These are phyloP conservation scores for Oncorhynchus tshawytscha DNA, from an alignment of 2,113 vertebrate species.

Conservation along the genomic window DNA sequence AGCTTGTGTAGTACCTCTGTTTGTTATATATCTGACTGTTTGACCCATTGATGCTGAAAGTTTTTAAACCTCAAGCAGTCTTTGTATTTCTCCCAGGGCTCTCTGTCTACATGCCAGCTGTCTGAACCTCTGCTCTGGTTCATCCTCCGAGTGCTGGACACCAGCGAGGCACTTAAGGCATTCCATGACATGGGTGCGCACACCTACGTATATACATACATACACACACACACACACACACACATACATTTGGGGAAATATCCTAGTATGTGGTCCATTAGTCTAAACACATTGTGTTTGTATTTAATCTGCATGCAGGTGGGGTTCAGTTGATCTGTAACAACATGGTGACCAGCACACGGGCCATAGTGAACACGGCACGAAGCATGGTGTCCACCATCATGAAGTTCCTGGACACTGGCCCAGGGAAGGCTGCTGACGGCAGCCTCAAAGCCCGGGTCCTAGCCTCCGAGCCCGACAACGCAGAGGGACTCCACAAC, in stretches of 20 bases:
- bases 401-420: constrained; percentile 98
- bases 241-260: no score
- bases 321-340: constrained; percentile 98
- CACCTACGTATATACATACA: not conserved
- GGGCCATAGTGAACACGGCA: constrained; percentile 97
- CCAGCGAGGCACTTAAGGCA: constrained; percentile 94
- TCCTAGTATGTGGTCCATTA: not conserved
- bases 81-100: constrained; percentile 76
- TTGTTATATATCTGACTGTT: constrained; percentile 13
- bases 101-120: constrained; percentile 95
- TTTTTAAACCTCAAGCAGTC: not conserved
- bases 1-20: not conserved
- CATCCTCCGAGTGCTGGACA: constrained; percentile 95
- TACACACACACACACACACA: not conserved
- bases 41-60: not conserved
- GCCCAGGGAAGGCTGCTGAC: constrained; percentile 89
- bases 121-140: constrained; percentile 98
- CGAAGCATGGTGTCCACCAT: constrained; percentile 99
- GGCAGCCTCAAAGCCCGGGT: constrained; percentile 93
- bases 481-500: constrained; percentile 97
- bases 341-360: constrained; percentile 99
- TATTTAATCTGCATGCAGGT: constrained; percentile 68
- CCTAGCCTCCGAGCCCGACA: constrained; percentile 94
- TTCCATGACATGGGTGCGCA: constrained; percentile 96
- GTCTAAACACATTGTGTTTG: not conserved